phyloP scores from a whole-genome alignment of 2,888 invertebrate genomes.

The Apamea sordens region DNA sequence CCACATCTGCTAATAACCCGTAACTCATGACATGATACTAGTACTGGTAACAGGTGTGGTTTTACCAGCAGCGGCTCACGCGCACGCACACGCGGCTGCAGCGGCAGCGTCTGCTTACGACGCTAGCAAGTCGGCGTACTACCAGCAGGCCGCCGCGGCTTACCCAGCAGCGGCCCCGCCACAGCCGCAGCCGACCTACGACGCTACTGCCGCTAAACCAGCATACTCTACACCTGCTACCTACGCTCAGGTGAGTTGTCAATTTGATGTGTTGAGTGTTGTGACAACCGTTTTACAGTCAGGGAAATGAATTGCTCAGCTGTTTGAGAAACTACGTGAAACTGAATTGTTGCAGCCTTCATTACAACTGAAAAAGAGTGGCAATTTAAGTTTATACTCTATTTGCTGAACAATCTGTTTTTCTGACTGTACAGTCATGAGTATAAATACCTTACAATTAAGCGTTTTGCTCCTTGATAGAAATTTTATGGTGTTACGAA shows the following conservation, averaged over 20 bases:
- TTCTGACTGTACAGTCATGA: slow-evolving; percentile 2
- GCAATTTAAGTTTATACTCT: neutral
- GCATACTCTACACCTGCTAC: slow-evolving; percentile 93
- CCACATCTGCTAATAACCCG: neutral
- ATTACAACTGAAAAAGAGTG: neutral
- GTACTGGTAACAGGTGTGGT: slow-evolving; percentile 58
- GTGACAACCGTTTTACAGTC: neutral
- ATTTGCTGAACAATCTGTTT: slow-evolving; percentile 20
- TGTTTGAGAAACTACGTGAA: neutral
- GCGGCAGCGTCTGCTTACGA: slow-evolving; percentile 93
- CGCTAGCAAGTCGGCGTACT: slow-evolving; percentile 95
- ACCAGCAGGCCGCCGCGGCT: slow-evolving; percentile 94
- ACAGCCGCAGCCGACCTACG: slow-evolving; percentile 91
- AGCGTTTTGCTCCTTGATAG: neutral
- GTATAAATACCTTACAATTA: neutral
- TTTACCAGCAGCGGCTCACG: slow-evolving; percentile 83
- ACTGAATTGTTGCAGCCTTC: neutral
- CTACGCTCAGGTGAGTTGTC: slow-evolving; percentile 91
- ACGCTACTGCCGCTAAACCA: slow-evolving; percentile 91
- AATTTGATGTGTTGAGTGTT: slow-evolving; percentile 7
- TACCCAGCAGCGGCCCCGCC: slow-evolving; percentile 91
- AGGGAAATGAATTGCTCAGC: neutral
- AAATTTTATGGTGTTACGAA: neutral
- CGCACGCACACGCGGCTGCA: slow-evolving; percentile 88
- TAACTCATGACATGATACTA: slow-evolving; percentile 37